Evolutionary conservation across 1,140 invertebrate genomes (phyloP).

Genomic region (Cotesia typhae): DNA sequence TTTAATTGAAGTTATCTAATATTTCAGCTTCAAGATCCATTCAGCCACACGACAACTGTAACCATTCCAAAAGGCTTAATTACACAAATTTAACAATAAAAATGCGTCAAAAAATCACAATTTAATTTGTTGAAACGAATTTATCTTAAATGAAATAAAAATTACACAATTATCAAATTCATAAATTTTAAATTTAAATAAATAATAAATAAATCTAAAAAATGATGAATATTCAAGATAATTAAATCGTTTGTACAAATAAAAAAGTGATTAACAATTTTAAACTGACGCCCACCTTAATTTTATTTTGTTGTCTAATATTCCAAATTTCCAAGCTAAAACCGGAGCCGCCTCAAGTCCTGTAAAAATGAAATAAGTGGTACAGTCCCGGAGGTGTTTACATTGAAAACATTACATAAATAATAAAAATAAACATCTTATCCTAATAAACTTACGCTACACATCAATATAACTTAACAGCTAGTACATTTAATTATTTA

Average conservation of each 20-base stretch:
- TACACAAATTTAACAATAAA: slow-evolving; percentile 11
- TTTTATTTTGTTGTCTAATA: neutral
- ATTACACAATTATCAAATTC: no score
- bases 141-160: no score
- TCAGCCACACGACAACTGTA: slow-evolving; percentile 40
- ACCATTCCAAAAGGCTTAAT: slow-evolving; percentile 44
- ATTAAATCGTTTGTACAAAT: slow-evolving; percentile 32
- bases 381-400: slow-evolving; percentile 51
- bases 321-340: slow-evolving; percentile 26
- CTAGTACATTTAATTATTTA: slow-evolving; percentile 1
- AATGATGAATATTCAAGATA: neutral
- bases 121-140: slow-evolving; percentile 29
- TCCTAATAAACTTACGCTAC: neutral
- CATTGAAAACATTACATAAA: neutral
- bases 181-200: neutral
- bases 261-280: slow-evolving; percentile 33
- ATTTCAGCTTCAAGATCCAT: slow-evolving; percentile 37
- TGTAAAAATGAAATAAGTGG: slow-evolving; percentile 55
- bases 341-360: slow-evolving; percentile 49
- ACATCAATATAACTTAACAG: neutral
- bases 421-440: neutral
- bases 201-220: no score
- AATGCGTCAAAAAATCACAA: slow-evolving; percentile 38
- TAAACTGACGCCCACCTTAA: slow-evolving; percentile 53
- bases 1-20: slow-evolving; percentile 5